Evolutionary conservation across 2,888 invertebrate genomes (phyloP), one percentile per base, ranked within the genome.

Genomic region (Drosophila mimetica): DNA sequence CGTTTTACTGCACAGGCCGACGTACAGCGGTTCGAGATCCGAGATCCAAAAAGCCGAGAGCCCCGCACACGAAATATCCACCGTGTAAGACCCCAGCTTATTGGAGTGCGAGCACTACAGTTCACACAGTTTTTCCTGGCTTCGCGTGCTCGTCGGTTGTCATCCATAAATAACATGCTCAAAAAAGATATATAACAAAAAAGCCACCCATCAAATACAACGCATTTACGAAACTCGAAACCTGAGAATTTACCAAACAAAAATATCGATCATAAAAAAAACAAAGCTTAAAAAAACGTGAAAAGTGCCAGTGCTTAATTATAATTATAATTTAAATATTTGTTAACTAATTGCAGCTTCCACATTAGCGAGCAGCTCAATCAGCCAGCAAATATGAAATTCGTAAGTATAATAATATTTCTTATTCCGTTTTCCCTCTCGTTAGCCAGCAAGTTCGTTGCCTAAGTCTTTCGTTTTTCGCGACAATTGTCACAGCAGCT

Each of bases 1-100:
- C 88, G 87, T 88, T 89, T 86, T 80, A 89, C 84, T 82, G 84
- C 78, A 82, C 87, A 88, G 79, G 76, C 80, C 84, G 77, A 86
- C 82, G 79, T 79, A 84, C 77, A 65, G 57, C 44, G 34, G 55
- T 42, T 52, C 59, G 44, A 64, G 34, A 63, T 64, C 48, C 55
- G 66, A 73, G 48, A 11, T 30, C 11, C 30, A 1, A 42, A 44
- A 44, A 11, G 11, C 44, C 44, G 44, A 44, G 42, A 25, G 42
- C 42, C 9, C 7, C 25, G 25, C 6, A 25, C 25, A 25, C 25
- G 25, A 25, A 25, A 25, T 25, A 25, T 25, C 42, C 58, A 55
- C 67, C 80, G 83, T 79, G 83, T 79, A 83, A 79, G 83, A 28
- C 37, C 66, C 73, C 53, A 57, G 46, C 32, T 32, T 58, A 13